Evolutionary conservation across 2,113 vertebrate species (phyloP).

Genomic region (Pampusana beccarii): DNA sequence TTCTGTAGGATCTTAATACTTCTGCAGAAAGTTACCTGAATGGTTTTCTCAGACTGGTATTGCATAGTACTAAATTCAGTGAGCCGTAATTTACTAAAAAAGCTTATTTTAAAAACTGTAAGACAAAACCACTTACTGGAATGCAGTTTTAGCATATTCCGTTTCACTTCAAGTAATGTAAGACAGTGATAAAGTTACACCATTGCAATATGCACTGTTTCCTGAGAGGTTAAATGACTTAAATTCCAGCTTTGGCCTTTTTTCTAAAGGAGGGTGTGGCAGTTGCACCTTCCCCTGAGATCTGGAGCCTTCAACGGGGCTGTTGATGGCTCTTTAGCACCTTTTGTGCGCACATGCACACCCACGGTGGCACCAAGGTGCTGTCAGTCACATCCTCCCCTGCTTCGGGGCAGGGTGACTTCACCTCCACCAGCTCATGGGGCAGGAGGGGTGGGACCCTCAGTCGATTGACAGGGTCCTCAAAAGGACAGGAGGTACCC

Average conservation of each 20-base stretch:
- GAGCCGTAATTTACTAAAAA: not conserved
- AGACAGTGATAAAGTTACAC: not conserved
- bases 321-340: too few species aligned
- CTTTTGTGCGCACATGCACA: too few species aligned
- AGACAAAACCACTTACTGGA: not conserved
- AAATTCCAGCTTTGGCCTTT: not conserved
- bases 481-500: too few species aligned
- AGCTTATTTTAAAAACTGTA: not conserved
- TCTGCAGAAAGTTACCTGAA: not conserved
- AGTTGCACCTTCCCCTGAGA: too few species aligned
- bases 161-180: not conserved
- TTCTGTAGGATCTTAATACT: not conserved
- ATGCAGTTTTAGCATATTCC: not conserved
- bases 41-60: not conserved
- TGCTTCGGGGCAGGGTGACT: too few species aligned
- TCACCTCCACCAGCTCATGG: too few species aligned
- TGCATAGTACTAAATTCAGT: not conserved
- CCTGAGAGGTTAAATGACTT: not conserved
- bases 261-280: not conserved
- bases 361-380: too few species aligned
- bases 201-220: not conserved
- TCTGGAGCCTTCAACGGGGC: too few species aligned
- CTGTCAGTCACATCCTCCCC: too few species aligned
- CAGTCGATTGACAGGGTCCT: too few species aligned
- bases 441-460: too few species aligned